phyloP scores from a whole-genome alignment of 2,888 invertebrate species.

The Drosophila eohydei region DNA sequence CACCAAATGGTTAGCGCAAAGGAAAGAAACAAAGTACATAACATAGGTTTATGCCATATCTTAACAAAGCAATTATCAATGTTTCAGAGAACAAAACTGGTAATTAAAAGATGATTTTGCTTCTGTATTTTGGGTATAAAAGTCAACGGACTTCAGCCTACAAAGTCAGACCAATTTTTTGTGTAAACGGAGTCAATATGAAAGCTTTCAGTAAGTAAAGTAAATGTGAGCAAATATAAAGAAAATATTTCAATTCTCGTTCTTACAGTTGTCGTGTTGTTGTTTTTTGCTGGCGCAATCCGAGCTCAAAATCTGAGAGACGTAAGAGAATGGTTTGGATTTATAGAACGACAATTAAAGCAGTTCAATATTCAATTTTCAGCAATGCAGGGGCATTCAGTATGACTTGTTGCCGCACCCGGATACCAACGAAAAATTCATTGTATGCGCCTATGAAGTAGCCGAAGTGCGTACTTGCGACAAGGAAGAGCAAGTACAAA shows the following conservation, averaged over 20 bases:
- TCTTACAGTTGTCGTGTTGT: neutral
- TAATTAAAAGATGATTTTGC: conserved; percentile 18
- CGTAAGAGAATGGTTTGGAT: conserved; percentile 4
- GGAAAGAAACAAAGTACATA: neutral
- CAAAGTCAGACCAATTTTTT: neutral
- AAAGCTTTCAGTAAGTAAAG: conserved; percentile 16
- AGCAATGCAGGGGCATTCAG: conserved; percentile 20
- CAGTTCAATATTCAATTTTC: neutral
- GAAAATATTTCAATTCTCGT: neutral
- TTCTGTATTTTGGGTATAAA: conserved; percentile 13
- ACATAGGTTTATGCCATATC: neutral
- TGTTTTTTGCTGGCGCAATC: neutral
- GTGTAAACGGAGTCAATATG: conserved; percentile 10
- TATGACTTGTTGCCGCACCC: conserved; percentile 24
- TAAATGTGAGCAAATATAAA: neutral
- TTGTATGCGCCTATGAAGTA: conserved; percentile 20
- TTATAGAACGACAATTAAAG: neutral
- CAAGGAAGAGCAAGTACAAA: neutral
- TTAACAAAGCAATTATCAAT: conserved; percentile 11
- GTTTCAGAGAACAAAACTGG: neutral
- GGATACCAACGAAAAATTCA: conserved; percentile 11
- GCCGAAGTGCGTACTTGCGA: conserved; percentile 21
- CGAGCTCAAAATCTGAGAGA: conserved; percentile 13
- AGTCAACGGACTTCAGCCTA: neutral
- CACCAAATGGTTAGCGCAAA: neutral